phyloP scores from a whole-genome alignment of 2,797 vertebrate genomes.

The Sebastes hubbsi region DNA sequence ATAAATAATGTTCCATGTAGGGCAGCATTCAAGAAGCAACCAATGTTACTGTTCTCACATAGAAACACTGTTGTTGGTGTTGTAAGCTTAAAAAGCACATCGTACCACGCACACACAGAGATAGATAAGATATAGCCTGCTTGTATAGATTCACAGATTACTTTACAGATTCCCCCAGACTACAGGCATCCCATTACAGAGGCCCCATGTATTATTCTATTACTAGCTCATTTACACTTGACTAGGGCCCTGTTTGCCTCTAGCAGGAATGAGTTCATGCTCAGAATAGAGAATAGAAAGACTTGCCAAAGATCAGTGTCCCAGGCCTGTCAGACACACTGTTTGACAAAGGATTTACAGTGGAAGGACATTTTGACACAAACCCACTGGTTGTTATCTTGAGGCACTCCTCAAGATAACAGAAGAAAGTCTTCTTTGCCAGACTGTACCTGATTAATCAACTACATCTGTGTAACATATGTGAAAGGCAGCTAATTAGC shows the following conservation, averaged over 20 bases:
- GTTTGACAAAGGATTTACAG: not conserved
- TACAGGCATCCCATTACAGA: not conserved
- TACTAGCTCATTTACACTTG: slow-evolving; percentile 31
- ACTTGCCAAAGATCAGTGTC: not conserved
- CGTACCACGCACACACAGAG: too few relatives aligned
- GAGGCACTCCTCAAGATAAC: not conserved
- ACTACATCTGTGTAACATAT: not conserved
- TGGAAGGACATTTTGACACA: not conserved
- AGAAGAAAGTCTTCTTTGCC: not conserved
- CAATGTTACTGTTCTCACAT: too few relatives aligned
- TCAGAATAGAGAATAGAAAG: slow-evolving; percentile 3
- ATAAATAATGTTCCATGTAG: too few relatives aligned
- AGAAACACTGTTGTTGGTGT: too few relatives aligned
- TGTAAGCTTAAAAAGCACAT: too few relatives aligned
- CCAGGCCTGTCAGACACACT: not conserved
- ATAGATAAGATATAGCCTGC: not conserved
- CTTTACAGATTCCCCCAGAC: not conserved
- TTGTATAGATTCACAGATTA: not conserved
- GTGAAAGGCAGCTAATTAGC: slow-evolving; percentile 1
- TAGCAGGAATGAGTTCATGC: not conserved
- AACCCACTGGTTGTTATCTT: too few relatives aligned
- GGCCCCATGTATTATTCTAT: slow-evolving; percentile 8
- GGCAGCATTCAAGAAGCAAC: too few relatives aligned
- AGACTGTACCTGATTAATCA: not conserved
- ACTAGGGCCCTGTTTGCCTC: not conserved